Conservation (phyloP, 2,888 invertebrate species). For the Drosophila phalerata region DNA sequence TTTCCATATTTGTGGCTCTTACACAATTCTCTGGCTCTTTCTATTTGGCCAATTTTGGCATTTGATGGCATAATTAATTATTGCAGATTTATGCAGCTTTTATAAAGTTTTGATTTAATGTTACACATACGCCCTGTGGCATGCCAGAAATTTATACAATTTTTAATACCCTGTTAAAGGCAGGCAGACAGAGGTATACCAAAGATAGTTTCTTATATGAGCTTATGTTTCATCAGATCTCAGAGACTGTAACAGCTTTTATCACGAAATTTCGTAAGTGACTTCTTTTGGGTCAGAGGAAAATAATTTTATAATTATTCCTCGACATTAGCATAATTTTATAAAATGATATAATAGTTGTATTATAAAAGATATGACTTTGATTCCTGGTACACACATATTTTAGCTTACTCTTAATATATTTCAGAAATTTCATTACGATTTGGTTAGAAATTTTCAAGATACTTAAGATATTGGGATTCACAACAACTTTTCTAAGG, state of each 20-base stretch:
- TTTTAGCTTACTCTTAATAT: neutral
- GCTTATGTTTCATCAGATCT: neutral
- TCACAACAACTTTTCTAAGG: neutral
- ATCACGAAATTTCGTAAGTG: neutral
- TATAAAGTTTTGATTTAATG: constrained; percentile 23
- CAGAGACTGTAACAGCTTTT: too few species aligned
- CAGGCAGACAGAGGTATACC: too few species aligned
- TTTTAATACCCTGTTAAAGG: neutral
- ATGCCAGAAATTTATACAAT: constrained; percentile 5
- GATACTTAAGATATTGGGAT: too few species aligned
- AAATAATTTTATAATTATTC: neutral
- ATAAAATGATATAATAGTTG: neutral
- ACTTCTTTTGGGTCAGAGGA: neutral
- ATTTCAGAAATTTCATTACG: neutral
- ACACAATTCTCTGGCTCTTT: neutral
- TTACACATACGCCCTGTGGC: constrained; percentile 46
- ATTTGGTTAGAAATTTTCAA: too few species aligned
- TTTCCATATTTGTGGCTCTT: constrained; percentile 16
- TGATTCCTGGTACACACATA: neutral
- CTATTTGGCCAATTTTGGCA: neutral
- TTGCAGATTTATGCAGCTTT: constrained; percentile 26
- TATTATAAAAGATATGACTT: neutral
- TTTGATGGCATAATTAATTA: constrained; percentile 32
- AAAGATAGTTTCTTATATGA: neutral
- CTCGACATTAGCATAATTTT: neutral